A percentile compares a stretch with the other conserved stretches of the same genome.
These are phyloP conservation scores for Ladona fulva DNA, from an alignment of 1,140 invertebrate species.

Conservation along the genomic window DNA sequence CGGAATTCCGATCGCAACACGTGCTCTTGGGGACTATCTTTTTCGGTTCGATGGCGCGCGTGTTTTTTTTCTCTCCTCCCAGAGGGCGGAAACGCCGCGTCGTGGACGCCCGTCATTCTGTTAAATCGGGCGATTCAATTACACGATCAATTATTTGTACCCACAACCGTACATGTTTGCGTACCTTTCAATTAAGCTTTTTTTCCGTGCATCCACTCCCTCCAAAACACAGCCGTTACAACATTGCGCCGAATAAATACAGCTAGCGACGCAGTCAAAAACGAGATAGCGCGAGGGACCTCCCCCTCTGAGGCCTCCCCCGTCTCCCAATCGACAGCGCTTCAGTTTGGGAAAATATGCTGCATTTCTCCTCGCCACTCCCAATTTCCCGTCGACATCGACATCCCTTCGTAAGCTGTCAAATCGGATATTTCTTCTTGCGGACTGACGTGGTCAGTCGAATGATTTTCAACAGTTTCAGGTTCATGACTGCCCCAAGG, in stretches of 20 bases:
- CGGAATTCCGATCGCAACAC: no score
- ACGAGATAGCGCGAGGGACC: no score
- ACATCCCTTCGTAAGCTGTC: not conserved
- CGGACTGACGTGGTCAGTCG: not conserved
- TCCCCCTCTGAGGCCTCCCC: no score
- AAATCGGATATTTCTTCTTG: not conserved
- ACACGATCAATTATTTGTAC: not conserved
- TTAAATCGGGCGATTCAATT: conserved; percentile 1
- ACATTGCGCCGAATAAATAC: not conserved
- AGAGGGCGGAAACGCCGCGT: no score
- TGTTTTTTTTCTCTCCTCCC: no score
- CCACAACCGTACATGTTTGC: not conserved
- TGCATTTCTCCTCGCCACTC: not conserved
- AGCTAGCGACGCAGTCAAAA: not conserved
- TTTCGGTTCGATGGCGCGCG: no score
- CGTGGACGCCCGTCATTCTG: not conserved
- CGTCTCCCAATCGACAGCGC: no score
- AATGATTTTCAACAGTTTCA: not conserved
- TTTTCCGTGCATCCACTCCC: not conserved
- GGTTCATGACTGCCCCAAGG: no score
- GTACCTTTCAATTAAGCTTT: conserved; percentile 3
- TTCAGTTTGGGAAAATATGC: no score
- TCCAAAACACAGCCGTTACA: no score
- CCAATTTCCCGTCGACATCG: not conserved
- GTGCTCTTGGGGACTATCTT: no score